Conservation (phyloP, 2,888 invertebrate genomes). For the Mimas tiliae region DNA sequence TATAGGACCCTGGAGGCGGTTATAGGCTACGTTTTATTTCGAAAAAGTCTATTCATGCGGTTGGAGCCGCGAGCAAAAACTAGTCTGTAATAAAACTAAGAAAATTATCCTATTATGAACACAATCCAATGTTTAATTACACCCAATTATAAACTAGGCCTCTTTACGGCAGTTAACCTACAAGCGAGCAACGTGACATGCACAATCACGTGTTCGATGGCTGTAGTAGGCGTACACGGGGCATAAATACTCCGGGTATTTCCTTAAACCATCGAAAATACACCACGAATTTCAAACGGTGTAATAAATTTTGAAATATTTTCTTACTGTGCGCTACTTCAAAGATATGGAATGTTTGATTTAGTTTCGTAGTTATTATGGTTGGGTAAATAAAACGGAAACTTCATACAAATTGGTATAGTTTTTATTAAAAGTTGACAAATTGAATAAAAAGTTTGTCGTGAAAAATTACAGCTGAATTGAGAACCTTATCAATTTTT, state of each 20-base stretch:
- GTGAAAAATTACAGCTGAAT: too few relatives aligned
- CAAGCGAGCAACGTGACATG: slow-evolving; percentile 30
- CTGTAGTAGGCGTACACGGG: slow-evolving; percentile 21
- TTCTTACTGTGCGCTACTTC: slow-evolving; percentile 27
- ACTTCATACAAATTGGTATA: too few relatives aligned
- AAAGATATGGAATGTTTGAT: slow-evolving; percentile 1
- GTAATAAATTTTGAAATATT: slow-evolving; percentile 14
- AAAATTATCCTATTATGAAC: background rate
- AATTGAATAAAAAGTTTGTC: too few relatives aligned
- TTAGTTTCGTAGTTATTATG: background rate
- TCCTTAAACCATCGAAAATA: slow-evolving; percentile 18
- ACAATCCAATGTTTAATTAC: background rate
- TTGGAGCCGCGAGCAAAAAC: too few relatives aligned
- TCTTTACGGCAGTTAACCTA: slow-evolving; percentile 6
- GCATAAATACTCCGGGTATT: slow-evolving; percentile 12
- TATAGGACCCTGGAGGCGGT: too few relatives aligned
- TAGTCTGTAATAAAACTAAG: too few relatives aligned
- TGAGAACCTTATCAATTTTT: too few relatives aligned
- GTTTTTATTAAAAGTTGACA: too few relatives aligned
- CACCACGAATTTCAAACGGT: slow-evolving; percentile 12
- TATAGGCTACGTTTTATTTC: too few relatives aligned
- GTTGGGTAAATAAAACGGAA: too few relatives aligned
- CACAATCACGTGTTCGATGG: slow-evolving; percentile 39
- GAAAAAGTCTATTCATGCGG: too few relatives aligned
- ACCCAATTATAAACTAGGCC: slow-evolving; percentile 13